phyloP scores from a whole-genome alignment of 2,797 vertebrate genomes.

The Leuciscus waleckii region DNA sequence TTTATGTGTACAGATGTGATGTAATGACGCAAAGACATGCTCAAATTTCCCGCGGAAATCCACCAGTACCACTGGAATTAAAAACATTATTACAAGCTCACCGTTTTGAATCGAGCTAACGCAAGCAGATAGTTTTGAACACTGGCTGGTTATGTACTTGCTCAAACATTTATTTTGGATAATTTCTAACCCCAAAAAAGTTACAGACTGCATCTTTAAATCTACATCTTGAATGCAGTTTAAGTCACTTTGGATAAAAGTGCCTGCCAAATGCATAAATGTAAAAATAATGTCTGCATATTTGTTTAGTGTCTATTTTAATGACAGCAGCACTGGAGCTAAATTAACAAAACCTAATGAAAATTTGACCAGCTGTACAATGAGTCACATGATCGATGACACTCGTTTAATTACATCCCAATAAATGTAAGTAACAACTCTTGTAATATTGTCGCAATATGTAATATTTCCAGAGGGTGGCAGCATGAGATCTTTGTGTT shows the following conservation, averaged over 20 bases:
- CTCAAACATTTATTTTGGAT: no score
- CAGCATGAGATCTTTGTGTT: slow-evolving; percentile 32
- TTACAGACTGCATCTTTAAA: neutral
- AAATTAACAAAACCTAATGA: neutral
- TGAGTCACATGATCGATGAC: neutral
- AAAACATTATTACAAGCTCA: no score
- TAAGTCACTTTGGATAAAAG: neutral
- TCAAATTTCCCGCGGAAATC: no score
- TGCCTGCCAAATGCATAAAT: neutral
- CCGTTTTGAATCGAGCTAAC: no score
- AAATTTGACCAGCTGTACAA: neutral
- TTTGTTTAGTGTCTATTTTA: neutral
- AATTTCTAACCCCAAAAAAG: no score
- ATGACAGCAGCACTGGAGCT: neutral
- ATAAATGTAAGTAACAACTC: slow-evolving; percentile 10
- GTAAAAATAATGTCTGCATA: neutral
- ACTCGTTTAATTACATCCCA: neutral
- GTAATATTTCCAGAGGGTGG: slow-evolving; percentile 64
- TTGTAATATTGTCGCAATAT: neutral
- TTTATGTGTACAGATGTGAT: no score
- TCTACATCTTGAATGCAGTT: neutral
- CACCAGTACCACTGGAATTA: no score
- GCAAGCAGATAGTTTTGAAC: no score
- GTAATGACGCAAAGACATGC: no score
- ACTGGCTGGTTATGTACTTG: no score